Base-by-base conservation (phyloP, 2,888 invertebrate species). In the Diarsia dahlii region DNA sequence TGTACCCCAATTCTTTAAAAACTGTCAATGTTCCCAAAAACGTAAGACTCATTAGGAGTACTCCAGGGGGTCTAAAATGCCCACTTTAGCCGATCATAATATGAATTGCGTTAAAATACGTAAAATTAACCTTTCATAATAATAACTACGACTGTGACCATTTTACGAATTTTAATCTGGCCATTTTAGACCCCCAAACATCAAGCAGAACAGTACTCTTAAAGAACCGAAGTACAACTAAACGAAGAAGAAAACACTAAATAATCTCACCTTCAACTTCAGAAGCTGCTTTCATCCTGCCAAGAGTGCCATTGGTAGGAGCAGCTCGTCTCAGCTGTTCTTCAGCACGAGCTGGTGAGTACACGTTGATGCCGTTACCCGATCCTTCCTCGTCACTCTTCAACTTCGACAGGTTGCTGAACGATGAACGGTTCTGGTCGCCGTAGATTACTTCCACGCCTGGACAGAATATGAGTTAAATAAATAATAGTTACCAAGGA, bases 371-470 rank as follows among this genome's bases (percentile, higher is more conserved):
- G 3, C 96, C 96, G 64, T 94, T 94, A 0, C 93, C 92, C 0
- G 95, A 94, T 8, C 92, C 90, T 73, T 90, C 89, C 20, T 95
- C 96, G 0, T 96, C 96, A 54, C 93, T 93, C 12, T 93, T 91
- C 9, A 96, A 83, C 87, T 95, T 96, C 1, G 95, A 91, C 73
- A 96, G 88, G 87, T 95, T 96, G 86, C 92, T 93, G 89, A 94
- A 95, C 1, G 96, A 95, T 0, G 96, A 95, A 2, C 95, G 94
- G 87, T 89, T 95, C 84, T 95, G 94, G 80, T 96, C 96, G 1
- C 95, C 95, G 82, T 96, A 96, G 74, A 96, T 96, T 60, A 96
- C 95, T 93, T 96, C 96, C 68, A 96, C 93, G 50, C 96, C 96
- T 96, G 87, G 20, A 71, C 65, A 6, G 3, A 20, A 65, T 28